phyloP scores from a whole-genome alignment of 2,888 invertebrate species.

The Lithophane leautieri region DNA sequence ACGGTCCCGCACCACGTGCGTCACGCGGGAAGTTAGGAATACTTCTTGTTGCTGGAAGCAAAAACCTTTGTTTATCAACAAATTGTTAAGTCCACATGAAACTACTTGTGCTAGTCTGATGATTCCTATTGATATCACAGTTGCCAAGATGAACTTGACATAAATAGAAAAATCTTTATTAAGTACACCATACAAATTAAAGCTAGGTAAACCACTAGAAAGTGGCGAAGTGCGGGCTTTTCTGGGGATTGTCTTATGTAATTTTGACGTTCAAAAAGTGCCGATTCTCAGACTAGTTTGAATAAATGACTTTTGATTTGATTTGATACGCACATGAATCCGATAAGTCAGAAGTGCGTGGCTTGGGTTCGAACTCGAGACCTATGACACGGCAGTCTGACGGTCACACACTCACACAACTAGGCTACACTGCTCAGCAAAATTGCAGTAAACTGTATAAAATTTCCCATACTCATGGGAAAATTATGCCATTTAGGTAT shows the following conservation, averaged over 20 bases:
- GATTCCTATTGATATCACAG: not conserved
- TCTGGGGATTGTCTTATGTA: too few relatives aligned
- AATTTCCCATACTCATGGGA: not conserved
- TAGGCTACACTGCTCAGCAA: too few relatives aligned
- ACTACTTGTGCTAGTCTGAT: not conserved
- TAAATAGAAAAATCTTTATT: not conserved
- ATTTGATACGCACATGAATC: too few relatives aligned
- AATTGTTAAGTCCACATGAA: not conserved
- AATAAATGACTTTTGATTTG: too few relatives aligned
- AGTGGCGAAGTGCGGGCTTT: too few relatives aligned
- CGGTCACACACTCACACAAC: too few relatives aligned
- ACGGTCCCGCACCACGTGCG: constrained; percentile 89
- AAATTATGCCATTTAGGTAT: not conserved
- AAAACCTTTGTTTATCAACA: constrained; percentile 30
- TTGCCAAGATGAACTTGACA: not conserved
- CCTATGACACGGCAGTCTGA: too few relatives aligned
- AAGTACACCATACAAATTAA: not conserved
- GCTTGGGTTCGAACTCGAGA: too few relatives aligned
- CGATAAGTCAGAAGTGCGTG: too few relatives aligned
- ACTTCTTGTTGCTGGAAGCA: constrained; percentile 90
- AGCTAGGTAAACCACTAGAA: too few relatives aligned
- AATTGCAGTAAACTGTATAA: not conserved
- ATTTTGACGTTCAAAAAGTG: too few relatives aligned
- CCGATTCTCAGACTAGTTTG: too few relatives aligned
- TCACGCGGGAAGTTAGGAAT: constrained; percentile 91